phyloP scores from a whole-genome alignment of 2,797 vertebrate genomes.

The Cetoscarus ocellatus region DNA sequence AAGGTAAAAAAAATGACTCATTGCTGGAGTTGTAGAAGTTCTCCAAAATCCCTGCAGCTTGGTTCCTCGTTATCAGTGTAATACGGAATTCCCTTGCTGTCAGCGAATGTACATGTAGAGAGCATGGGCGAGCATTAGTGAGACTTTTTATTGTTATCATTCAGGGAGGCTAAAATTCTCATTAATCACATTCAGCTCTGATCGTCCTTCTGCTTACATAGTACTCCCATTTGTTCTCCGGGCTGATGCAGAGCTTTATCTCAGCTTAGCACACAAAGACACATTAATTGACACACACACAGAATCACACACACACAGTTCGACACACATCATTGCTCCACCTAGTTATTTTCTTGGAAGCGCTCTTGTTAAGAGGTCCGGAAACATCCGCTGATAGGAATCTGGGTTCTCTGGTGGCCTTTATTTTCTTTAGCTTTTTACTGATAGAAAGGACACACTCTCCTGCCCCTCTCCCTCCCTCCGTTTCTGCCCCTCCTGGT shows the following conservation, averaged over 20 bases:
- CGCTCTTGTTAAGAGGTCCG: conserved; percentile 72
- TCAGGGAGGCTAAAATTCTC: conserved; percentile 66
- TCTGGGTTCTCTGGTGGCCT: conserved; percentile 75
- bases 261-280: conserved; percentile 59
- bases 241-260: conserved; percentile 63
- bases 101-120: conserved; percentile 21
- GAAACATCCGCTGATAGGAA: conserved; percentile 83
- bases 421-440: conserved; percentile 78
- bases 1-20: conserved; percentile 72
- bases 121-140: conserved; percentile 23
- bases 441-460: conserved; percentile 74
- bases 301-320: conserved; percentile 39
- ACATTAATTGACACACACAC: conserved; percentile 60
- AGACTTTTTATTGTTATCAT: conserved; percentile 66
- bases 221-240: conserved; percentile 71
- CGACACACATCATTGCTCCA: conserved; percentile 67
- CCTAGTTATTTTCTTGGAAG: conserved; percentile 78
- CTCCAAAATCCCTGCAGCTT: conserved; percentile 62
- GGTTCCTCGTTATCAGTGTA: conserved; percentile 59
- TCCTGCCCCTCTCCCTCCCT: conserved; percentile 48
- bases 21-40: conserved; percentile 60
- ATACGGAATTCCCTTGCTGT: conserved; percentile 53
- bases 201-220: conserved; percentile 72
- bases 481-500: conserved; percentile 11
- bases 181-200: conserved; percentile 76